Percentiles rank a stretch among this genome's conserved stretches.
Evolutionary conservation across 2,113 vertebrate species (phyloP).

Genomic region (Amblyopsis rosae): DNA sequence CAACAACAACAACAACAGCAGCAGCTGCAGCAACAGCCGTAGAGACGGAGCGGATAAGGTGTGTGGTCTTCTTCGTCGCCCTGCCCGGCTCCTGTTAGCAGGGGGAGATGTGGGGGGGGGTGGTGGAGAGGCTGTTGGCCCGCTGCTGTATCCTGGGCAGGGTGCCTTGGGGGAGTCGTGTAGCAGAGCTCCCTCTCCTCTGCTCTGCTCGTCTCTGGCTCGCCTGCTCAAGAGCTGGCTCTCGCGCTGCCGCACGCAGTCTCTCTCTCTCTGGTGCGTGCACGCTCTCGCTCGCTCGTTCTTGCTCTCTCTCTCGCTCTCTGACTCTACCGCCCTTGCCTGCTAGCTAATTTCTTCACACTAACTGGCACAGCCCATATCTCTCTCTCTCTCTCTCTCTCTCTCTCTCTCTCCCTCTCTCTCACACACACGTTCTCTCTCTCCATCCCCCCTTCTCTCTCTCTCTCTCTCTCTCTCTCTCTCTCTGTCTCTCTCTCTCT

Average conservation of each 20-base stretch:
- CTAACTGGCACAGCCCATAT: constrained; percentile 42
- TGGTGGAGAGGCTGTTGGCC: constrained; percentile 41
- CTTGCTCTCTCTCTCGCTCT: constrained; percentile 33
- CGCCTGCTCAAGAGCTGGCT: constrained; percentile 22
- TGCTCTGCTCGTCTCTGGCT: constrained; percentile 50
- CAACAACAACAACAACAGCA: background rate
- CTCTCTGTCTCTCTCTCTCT: constrained; percentile 2
- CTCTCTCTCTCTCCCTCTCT: background rate
- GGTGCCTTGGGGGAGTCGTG: constrained; percentile 11
- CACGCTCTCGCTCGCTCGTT: constrained; percentile 10
- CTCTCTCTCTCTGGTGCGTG: constrained; percentile 17
- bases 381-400: constrained; percentile 7
- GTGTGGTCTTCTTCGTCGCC: constrained; percentile 5
- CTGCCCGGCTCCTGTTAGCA: constrained; percentile 7
- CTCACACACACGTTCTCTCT: background rate
- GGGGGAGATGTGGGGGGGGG: too few species aligned
- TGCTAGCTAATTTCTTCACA: constrained; percentile 50
- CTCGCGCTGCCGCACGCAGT: constrained; percentile 34
- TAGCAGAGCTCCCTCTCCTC: constrained; percentile 14
- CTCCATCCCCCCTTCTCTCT: background rate
- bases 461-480: background rate
- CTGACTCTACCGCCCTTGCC: constrained; percentile 41
- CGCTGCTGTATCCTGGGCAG: constrained; percentile 30
- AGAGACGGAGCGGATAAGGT: constrained; percentile 7
- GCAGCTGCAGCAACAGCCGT: background rate